Conservation (phyloP, 2,888 invertebrate species). For the Cryptus armator region DNA sequence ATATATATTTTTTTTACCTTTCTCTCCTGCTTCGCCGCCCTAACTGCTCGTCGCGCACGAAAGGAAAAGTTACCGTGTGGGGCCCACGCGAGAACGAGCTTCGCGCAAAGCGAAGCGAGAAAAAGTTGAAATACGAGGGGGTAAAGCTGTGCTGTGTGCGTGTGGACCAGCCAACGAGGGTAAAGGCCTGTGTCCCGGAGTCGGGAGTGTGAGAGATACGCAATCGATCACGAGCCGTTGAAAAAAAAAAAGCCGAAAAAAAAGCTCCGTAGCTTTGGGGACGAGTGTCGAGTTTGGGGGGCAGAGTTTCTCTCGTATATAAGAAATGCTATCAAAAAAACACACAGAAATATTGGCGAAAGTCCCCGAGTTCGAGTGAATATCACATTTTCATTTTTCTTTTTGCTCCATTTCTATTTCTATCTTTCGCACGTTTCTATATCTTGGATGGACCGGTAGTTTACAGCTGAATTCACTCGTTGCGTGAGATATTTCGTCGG, state of each 20-base stretch:
- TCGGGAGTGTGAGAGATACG: slow-evolving; percentile 49
- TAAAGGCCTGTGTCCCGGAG: not conserved
- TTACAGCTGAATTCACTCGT: slow-evolving; percentile 20
- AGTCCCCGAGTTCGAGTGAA: not conserved
- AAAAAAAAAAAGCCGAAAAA: slow-evolving; percentile 23
- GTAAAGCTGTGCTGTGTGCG: not conserved
- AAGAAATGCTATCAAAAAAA: slow-evolving; percentile 7
- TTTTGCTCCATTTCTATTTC: not conserved
- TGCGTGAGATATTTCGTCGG: slow-evolving; percentile 21
- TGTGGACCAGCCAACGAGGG: slow-evolving; percentile 13
- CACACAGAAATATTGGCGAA: slow-evolving; percentile 23
- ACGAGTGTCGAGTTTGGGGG: slow-evolving; percentile 29
- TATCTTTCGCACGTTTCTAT: not conserved
- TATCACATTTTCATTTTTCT: slow-evolving; percentile 28
- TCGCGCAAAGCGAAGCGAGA: slow-evolving; percentile 21
- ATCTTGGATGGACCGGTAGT: not conserved
- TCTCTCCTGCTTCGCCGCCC: slow-evolving; percentile 10
- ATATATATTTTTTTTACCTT: slow-evolving; percentile 8
- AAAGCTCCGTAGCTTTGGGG: slow-evolving; percentile 29
- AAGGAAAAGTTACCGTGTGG: slow-evolving; percentile 32
- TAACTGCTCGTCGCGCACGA: slow-evolving; percentile 21
- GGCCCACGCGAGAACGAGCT: slow-evolving; percentile 24
- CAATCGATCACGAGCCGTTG: slow-evolving; percentile 62
- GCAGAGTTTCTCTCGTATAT: not conserved
- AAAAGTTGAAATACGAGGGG: slow-evolving; percentile 26